Conservation (phyloP, 2,797 vertebrate genomes). For the Huso huso region DNA sequence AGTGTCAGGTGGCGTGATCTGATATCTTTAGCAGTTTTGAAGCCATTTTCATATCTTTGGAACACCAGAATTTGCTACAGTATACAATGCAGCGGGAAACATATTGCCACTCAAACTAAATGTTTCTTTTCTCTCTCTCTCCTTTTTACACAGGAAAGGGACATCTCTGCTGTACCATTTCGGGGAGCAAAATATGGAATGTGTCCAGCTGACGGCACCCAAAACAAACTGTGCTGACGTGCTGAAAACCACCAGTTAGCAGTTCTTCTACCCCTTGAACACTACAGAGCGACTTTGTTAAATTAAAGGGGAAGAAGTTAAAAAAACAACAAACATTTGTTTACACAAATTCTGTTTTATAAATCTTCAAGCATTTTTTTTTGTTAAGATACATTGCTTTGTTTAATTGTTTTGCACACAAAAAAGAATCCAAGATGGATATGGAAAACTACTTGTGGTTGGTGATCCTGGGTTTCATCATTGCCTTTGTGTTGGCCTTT, state of each 20-base stretch:
- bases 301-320: slow-evolving; percentile 56
- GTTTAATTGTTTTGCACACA: slow-evolving; percentile 4
- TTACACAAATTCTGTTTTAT: slow-evolving; percentile 52
- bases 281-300: slow-evolving; percentile 54
- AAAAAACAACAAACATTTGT: slow-evolving; percentile 55
- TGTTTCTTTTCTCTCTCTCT: slow-evolving; percentile 35
- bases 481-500: slow-evolving; percentile 95
- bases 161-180: slow-evolving; percentile 54
- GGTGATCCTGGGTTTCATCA: slow-evolving; percentile 90
- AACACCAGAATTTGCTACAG: too few relatives aligned
- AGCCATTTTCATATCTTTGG: too few relatives aligned
- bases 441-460: slow-evolving; percentile 84
- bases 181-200: slow-evolving; percentile 87
- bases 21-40: too few relatives aligned
- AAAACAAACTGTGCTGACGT: slow-evolving; percentile 80
- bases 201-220: slow-evolving; percentile 71
- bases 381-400: slow-evolving; percentile 37
- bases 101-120: slow-evolving; percentile 10
- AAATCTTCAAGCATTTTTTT: slow-evolving; percentile 52
- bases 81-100: too few relatives aligned
- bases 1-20: too few relatives aligned
- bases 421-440: slow-evolving; percentile 66
- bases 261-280: slow-evolving; percentile 76
- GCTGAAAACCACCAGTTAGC: slow-evolving; percentile 88
- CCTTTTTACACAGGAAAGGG: slow-evolving; percentile 67